A percentile compares a stretch with the other conserved stretches of the same genome.
These are phyloP conservation scores for Pterostichus niger DNA, from an alignment of 2,888 invertebrate species.

Conservation along the genomic window DNA sequence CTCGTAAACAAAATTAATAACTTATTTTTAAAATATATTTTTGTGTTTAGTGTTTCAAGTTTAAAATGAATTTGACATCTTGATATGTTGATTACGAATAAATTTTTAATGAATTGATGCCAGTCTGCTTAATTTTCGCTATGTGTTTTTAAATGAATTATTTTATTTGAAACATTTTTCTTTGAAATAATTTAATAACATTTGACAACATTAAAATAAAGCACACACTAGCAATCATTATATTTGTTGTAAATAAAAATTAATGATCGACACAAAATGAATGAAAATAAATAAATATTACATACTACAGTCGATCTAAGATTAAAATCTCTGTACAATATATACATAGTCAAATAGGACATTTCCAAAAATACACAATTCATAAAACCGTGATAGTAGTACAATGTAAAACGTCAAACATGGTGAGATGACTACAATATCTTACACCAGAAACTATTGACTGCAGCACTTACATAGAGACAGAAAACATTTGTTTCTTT, in stretches of 20 bases:
- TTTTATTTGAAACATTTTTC: too few species aligned
- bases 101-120: too few species aligned
- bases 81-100: conserved; percentile 4
- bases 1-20: too few species aligned
- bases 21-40: too few species aligned
- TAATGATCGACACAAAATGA: neutral
- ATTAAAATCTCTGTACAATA: conserved; percentile 47
- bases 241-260: too few species aligned
- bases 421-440: conserved; percentile 19
- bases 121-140: too few species aligned
- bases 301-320: neutral
- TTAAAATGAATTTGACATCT: neutral
- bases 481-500: conserved; percentile 17
- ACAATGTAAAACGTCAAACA: conserved; percentile 58
- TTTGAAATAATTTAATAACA: too few species aligned
- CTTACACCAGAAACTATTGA: conserved; percentile 12
- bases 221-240: too few species aligned
- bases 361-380: conserved; percentile 48
- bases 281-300: conserved; percentile 33
- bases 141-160: too few species aligned
- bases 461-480: conserved; percentile 27
- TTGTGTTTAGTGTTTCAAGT: too few species aligned
- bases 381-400: conserved; percentile 15
- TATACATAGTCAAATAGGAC: conserved; percentile 46
- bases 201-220: too few species aligned